phyloP scores from a whole-genome alignment of 2,113 vertebrate species.

The Anolis carolinensis region DNA sequence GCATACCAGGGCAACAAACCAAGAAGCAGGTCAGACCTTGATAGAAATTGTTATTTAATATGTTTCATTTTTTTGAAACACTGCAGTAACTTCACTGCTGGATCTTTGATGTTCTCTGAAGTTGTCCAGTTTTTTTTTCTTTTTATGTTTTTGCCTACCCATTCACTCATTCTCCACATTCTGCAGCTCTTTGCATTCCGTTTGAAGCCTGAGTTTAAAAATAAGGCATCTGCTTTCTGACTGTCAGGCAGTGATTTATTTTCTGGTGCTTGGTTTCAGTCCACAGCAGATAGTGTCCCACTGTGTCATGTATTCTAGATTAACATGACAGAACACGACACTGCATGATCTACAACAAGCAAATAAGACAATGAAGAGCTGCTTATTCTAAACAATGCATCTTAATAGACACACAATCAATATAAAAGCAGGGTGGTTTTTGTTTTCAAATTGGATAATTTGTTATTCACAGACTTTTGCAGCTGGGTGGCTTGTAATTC shows the following conservation, averaged over 20 bases:
- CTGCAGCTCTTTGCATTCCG: neutral
- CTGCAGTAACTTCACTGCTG: neutral
- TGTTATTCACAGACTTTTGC: neutral
- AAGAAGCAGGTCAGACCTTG: neutral
- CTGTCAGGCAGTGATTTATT: neutral
- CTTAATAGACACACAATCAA: neutral
- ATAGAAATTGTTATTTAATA: rapidly evolving
- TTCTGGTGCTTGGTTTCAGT: neutral
- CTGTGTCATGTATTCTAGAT: neutral
- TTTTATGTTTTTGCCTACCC: neutral
- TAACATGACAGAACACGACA: neutral
- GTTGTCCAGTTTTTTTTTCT: rapidly evolving
- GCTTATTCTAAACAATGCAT: constrained; percentile 2
- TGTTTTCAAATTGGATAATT: constrained; percentile 14
- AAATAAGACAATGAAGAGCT: neutral
- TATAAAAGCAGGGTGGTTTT: neutral
- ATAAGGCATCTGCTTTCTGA: neutral
- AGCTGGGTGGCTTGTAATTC: constrained; percentile 5
- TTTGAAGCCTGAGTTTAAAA: neutral
- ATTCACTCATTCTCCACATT: neutral
- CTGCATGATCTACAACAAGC: neutral
- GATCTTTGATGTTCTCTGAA: neutral
- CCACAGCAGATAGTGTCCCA: neutral
- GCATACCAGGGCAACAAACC: rapidly evolving
- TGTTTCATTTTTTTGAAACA: neutral